A percentile compares a stretch with the other conserved stretches of the same genome.
These are phyloP conservation scores for Ammodytes marinus DNA, from an alignment of 2,113 vertebrate genomes.

Conservation along the genomic window DNA sequence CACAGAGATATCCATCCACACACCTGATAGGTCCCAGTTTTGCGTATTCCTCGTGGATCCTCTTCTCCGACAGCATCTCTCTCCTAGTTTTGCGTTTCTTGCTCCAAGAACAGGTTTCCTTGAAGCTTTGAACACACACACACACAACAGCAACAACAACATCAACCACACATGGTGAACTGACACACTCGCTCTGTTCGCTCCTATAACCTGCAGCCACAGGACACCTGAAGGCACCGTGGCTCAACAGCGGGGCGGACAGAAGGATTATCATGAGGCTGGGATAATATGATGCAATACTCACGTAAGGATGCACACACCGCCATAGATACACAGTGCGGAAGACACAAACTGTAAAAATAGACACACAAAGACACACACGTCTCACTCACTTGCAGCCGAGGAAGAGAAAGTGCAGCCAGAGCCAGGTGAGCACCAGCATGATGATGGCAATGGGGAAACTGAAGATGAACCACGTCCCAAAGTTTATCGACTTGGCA, in stretches of 20 bases:
- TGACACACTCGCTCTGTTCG: not conserved
- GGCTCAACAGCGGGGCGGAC: not conserved
- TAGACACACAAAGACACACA: not conserved
- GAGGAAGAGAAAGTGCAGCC: constrained; percentile 97
- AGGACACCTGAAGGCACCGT: not conserved
- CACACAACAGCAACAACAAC: constrained; percentile 6
- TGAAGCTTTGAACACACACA: constrained; percentile 87
- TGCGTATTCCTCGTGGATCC: constrained; percentile 95
- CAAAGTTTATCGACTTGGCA: constrained; percentile 96
- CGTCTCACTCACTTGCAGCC: constrained; percentile 95
- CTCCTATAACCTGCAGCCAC: not conserved
- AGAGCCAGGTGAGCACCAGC: constrained; percentile 96
- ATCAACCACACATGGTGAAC: not conserved
- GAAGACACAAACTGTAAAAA: not conserved
- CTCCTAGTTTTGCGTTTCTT: constrained; percentile 95
- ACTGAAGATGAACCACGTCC: constrained; percentile 99
- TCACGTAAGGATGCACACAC: not conserved
- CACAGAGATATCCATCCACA: not conserved
- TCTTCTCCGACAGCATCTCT: constrained; percentile 93
- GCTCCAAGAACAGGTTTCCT: constrained; percentile 96
- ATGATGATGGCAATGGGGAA: constrained; percentile 96
- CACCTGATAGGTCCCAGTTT: constrained; percentile 95
- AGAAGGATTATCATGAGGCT: constrained; percentile 40
- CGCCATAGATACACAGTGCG: constrained; percentile 60
- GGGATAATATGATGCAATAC: constrained; percentile 49